Evolutionary conservation across 2,797 vertebrate genomes (phyloP).

Genomic region (Leptoclinus maculatus): DNA sequence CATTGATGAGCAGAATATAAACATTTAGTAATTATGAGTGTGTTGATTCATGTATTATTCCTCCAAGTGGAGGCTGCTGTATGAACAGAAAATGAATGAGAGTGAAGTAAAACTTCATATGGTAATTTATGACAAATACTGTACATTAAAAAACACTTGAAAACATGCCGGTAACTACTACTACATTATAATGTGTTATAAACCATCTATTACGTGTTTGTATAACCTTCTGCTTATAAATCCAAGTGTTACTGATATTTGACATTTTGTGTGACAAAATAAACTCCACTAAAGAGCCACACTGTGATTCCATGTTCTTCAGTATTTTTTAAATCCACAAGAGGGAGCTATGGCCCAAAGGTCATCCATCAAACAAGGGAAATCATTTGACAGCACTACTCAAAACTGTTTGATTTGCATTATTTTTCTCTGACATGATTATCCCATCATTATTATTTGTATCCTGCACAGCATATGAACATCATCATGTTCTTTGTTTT

Average conservation of each 20-base stretch:
- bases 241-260: not conserved
- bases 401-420: not conserved
- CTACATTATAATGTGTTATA: not conserved
- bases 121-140: not conserved
- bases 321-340: slow-evolving; percentile 50
- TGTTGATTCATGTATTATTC: not conserved
- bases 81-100: not conserved
- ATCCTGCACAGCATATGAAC: not conserved
- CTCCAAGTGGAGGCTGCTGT: not conserved
- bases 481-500: not conserved
- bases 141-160: not conserved
- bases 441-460: not conserved
- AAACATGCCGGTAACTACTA: not conserved
- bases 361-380: not conserved
- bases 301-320: not conserved
- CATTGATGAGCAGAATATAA: not conserved
- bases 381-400: not conserved
- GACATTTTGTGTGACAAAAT: not conserved
- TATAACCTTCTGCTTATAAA: not conserved
- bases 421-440: not conserved
- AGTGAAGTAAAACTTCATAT: not conserved
- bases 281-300: not conserved
- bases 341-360: slow-evolving; percentile 48
- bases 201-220: not conserved
- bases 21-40: not conserved